A percentile compares a stretch with the other conserved stretches of the same genome.
phyloP scores from a whole-genome alignment of 2,113 vertebrate species.

The Dasypus novemcinctus region DNA sequence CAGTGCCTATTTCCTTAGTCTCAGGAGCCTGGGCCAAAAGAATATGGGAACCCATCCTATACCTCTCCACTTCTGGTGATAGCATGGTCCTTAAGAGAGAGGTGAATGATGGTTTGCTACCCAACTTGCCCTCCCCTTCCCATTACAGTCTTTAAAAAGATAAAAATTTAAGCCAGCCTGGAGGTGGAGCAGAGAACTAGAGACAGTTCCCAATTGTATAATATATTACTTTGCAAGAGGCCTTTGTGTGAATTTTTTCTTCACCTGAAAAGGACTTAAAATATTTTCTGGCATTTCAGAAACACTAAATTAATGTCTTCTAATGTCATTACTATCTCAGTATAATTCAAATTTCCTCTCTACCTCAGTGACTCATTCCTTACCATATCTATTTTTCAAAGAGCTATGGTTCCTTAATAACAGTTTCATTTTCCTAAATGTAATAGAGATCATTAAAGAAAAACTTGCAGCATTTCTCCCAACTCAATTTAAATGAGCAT shows the following conservation, averaged over 20 bases:
- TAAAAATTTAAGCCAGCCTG: background rate
- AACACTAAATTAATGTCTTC: background rate
- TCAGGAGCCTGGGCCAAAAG: background rate
- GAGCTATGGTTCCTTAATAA: background rate
- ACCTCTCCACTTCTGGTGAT: background rate
- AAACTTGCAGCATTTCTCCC: background rate
- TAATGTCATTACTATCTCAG: background rate
- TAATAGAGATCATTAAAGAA: background rate
- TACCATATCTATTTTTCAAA: background rate
- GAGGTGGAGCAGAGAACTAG: background rate
- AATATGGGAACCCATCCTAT: background rate
- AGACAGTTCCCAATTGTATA: background rate
- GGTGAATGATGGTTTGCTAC: background rate
- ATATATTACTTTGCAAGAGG: background rate
- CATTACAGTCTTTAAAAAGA: background rate
- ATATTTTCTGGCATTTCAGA: background rate
- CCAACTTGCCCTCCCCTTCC: background rate
- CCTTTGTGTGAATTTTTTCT: background rate
- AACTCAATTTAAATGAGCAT: conserved; percentile 6
- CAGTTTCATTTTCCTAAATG: conserved; percentile 13
- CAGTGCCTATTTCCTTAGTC: background rate
- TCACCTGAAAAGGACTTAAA: background rate
- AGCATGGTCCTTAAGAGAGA: background rate
- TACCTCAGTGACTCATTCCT: background rate
- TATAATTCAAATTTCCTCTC: background rate